Evolutionary conservation across 2,113 vertebrate genomes (phyloP).

Genomic region (Halcyon malimbica): DNA sequence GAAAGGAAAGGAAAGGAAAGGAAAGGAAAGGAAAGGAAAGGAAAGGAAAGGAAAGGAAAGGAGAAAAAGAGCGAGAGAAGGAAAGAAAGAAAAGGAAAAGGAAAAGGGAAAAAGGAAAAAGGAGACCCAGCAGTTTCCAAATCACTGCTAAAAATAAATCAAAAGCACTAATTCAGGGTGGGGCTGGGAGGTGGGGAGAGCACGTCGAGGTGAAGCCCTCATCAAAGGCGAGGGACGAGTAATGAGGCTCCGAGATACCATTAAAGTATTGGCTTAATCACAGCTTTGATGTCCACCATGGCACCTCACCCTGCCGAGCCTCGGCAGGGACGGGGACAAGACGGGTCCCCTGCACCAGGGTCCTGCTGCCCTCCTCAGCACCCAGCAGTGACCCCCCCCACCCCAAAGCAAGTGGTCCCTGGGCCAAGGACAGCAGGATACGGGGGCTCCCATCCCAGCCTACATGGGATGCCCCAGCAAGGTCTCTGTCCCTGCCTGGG

Average conservation of each 20-base stretch:
- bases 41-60: neutral
- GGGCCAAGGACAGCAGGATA: neutral
- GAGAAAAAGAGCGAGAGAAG: too few relatives aligned
- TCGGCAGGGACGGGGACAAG: neutral
- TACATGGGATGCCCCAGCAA: fast-evolving
- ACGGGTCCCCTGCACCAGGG: neutral
- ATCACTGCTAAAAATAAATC: slow-evolving; percentile 70
- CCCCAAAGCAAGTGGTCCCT: neutral
- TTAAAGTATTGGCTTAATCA: slow-evolving; percentile 82
- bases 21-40: too few relatives aligned
- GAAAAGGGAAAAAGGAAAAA: neutral
- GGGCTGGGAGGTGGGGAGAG: slow-evolving; percentile 31
- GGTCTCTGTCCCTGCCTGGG: neutral
- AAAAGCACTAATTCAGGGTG: slow-evolving; percentile 38
- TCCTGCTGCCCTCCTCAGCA: slow-evolving; percentile 18
- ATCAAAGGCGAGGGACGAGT: slow-evolving; percentile 79
- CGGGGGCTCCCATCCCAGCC: fast-evolving
- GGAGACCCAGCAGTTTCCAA: slow-evolving; percentile 31
- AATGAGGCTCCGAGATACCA: slow-evolving; percentile 79
- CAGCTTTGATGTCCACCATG: slow-evolving; percentile 85
- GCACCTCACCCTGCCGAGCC: slow-evolving; percentile 71
- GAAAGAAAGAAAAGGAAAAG: neutral
- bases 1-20: too few relatives aligned
- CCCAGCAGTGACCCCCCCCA: neutral
- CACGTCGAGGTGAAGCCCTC: slow-evolving; percentile 76